A percentile compares a stretch with the other conserved stretches of the same genome.
phyloP scores from a whole-genome alignment of 2,113 vertebrate species.

The Phaethornis superciliosus region DNA sequence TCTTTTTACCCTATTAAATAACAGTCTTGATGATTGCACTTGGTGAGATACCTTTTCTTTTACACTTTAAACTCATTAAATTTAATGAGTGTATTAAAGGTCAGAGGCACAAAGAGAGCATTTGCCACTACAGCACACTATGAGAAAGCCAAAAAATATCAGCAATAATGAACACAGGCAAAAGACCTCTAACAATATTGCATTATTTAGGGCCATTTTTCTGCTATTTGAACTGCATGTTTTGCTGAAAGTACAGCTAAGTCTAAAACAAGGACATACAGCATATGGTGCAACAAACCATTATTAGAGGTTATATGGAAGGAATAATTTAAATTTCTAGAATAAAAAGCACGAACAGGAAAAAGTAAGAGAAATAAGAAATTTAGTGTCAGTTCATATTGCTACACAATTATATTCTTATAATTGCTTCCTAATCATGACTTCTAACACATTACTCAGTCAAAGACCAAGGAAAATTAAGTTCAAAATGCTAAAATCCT shows the following conservation, averaged over 20 bases:
- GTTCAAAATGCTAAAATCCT: not conserved
- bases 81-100: conserved; percentile 61
- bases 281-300: not conserved
- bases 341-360: not conserved
- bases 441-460: not conserved
- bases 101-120: conserved; percentile 31
- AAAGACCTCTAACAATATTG: not conserved
- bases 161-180: not conserved
- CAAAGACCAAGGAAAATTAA: not conserved
- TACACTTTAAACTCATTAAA: conserved; percentile 47
- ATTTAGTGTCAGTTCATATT: not conserved
- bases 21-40: not conserved
- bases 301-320: conserved; percentile 2
- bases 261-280: not conserved
- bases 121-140: conserved; percentile 2
- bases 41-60: conserved; percentile 24
- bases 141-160: conserved; percentile 33
- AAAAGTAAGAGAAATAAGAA: conserved; percentile 24
- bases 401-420: not conserved
- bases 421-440: not conserved
- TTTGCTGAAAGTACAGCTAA: not conserved
- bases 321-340: not conserved
- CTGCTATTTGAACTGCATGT: not conserved
- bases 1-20: conserved; percentile 9
- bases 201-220: not conserved